A percentile compares a stretch with the other conserved stretches of the same genome.
Evolutionary conservation across 2,113 vertebrate genomes (phyloP).

Genomic region (Mobula hypostoma): DNA sequence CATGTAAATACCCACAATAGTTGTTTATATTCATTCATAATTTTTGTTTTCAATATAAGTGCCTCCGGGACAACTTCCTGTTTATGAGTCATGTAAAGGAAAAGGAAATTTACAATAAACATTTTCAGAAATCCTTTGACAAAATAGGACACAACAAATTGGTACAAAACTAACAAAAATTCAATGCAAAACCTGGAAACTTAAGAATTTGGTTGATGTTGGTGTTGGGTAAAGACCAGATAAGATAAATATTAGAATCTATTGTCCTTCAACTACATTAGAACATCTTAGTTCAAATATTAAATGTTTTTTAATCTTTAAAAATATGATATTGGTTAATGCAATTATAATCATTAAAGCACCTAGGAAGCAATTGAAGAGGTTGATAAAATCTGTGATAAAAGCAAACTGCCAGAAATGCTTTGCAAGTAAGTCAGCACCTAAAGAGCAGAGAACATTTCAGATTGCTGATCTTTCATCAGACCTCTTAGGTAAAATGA

Average conservation of each 20-base stretch:
- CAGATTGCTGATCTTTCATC: too few relatives aligned
- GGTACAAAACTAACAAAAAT: not conserved
- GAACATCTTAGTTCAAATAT: not conserved
- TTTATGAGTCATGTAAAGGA: not conserved
- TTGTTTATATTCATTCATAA: not conserved
- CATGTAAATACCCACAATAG: not conserved
- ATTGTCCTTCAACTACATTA: not conserved
- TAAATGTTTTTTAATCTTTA: not conserved
- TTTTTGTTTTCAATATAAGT: not conserved
- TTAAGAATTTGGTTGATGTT: not conserved
- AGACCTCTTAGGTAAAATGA: too few relatives aligned
- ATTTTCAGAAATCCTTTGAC: not conserved
- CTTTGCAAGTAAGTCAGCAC: too few relatives aligned
- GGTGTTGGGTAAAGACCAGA: not conserved
- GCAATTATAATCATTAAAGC: not conserved
- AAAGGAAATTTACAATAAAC: not conserved
- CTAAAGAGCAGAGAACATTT: too few relatives aligned
- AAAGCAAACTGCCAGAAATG: too few relatives aligned
- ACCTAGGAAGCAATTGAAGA: not conserved
- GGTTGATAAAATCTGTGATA: not conserved
- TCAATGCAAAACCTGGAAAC: not conserved
- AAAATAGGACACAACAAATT: not conserved
- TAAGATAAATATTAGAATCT: not conserved
- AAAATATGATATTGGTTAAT: not conserved
- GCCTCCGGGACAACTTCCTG: not conserved